Evolutionary conservation across 2,888 invertebrate genomes (phyloP).

Genomic region (Drosophila bunnanda): DNA sequence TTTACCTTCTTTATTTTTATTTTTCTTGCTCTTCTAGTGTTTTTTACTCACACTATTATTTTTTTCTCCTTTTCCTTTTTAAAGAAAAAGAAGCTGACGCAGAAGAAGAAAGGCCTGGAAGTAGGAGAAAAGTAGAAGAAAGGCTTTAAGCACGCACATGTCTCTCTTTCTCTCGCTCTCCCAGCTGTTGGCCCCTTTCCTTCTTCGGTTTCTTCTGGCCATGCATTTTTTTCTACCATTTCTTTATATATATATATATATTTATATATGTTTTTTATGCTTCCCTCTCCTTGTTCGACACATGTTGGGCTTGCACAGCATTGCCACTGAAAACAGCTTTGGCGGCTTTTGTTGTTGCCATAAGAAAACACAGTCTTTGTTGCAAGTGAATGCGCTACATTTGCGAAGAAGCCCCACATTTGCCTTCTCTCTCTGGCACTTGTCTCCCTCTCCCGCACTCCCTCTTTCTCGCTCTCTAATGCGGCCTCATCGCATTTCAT

Average conservation of each 20-base stretch:
- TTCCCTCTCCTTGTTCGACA: constrained; percentile 12
- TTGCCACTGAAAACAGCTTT: constrained; percentile 49
- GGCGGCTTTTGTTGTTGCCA: constrained; percentile 57
- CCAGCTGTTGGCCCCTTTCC: constrained; percentile 12
- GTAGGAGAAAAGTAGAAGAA: constrained; percentile 11
- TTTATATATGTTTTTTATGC: background rate
- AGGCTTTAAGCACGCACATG: constrained; percentile 26
- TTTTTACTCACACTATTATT: constrained; percentile 17
- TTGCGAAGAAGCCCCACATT: constrained; percentile 44
- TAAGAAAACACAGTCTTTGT: constrained; percentile 62
- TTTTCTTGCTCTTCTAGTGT: constrained; percentile 1
- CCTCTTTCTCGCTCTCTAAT: constrained; percentile 10
- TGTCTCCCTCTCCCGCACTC: background rate
- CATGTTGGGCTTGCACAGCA: constrained; percentile 33
- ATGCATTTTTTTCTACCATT: background rate
- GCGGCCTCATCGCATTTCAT: constrained; percentile 47
- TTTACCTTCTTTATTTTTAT: constrained; percentile 22
- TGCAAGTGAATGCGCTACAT: constrained; percentile 73
- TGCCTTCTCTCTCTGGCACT: background rate
- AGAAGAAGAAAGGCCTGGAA: background rate
- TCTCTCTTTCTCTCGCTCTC: background rate
- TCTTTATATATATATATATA: background rate
- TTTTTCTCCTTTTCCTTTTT: background rate
- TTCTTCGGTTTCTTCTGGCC: constrained; percentile 9
- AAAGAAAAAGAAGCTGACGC: background rate